phyloP scores from a whole-genome alignment of 2,113 vertebrate species.

The Phylloscopus trochiloides region DNA sequence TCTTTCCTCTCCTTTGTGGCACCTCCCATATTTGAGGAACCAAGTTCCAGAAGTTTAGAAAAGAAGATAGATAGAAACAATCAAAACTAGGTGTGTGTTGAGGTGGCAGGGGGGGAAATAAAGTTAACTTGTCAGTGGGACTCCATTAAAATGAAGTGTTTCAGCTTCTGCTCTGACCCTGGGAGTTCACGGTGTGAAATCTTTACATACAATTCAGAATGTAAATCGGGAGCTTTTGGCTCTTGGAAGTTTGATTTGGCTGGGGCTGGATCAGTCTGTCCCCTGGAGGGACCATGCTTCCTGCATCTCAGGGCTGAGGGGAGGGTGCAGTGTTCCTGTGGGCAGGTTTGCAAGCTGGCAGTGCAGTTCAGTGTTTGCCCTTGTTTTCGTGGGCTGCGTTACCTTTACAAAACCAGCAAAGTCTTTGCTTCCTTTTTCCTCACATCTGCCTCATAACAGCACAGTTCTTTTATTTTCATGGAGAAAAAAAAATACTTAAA shows the following conservation, averaged over 20 bases:
- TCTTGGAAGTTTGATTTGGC: neutral
- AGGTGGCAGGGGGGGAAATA: neutral
- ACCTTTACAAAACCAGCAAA: neutral
- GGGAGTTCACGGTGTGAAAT: neutral
- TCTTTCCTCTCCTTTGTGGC: neutral
- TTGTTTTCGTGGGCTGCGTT: neutral
- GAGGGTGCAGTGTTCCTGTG: neutral
- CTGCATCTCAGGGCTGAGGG: neutral
- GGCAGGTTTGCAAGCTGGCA: neutral
- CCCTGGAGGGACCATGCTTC: neutral
- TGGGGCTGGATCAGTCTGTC: neutral
- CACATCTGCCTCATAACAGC: neutral
- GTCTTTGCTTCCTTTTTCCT: neutral
- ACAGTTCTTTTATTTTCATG: neutral
- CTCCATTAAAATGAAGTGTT: neutral
- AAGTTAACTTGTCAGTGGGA: neutral
- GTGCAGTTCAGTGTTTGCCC: neutral
- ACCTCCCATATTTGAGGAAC: neutral
- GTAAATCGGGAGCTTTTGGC: neutral
- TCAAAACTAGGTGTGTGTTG: neutral
- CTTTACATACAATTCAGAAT: neutral
- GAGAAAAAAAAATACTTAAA: neutral
- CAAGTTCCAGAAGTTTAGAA: neutral
- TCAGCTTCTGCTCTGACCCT: neutral
- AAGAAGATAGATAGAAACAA: neutral